phyloP scores from a whole-genome alignment of 2,797 vertebrate species.

The Hapalemur alaotrensis region DNA sequence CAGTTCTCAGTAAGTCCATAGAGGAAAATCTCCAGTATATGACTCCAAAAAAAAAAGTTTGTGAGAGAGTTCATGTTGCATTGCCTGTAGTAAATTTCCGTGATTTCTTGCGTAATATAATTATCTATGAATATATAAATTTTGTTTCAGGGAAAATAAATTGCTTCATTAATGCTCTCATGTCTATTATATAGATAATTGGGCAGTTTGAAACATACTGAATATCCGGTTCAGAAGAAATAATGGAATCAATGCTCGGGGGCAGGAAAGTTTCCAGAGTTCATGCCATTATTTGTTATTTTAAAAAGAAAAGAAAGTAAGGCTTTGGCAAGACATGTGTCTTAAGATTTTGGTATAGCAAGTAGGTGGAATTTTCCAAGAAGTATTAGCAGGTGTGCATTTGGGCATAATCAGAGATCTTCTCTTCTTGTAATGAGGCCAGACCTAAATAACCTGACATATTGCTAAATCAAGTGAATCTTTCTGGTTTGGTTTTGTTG shows the following conservation, averaged over 20 bases:
- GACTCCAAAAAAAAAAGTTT: not conserved
- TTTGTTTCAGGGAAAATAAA: slow-evolving; percentile 23
- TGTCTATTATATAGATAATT: not conserved
- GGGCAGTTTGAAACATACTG: slow-evolving; percentile 27
- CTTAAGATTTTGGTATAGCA: not conserved
- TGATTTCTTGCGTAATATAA: not conserved
- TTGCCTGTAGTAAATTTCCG: not conserved
- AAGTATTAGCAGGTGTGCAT: not conserved
- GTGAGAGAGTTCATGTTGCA: not conserved
- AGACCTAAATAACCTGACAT: not conserved
- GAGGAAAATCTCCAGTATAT: not conserved
- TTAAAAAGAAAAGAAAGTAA: not conserved
- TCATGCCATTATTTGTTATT: not conserved
- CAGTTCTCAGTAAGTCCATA: not conserved
- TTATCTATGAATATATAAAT: not conserved
- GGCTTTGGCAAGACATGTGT: not conserved
- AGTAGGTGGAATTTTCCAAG: not conserved
- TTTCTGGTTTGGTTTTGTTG: not conserved
- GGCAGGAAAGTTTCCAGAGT: not conserved
- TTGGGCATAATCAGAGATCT: not conserved
- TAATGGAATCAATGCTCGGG: not conserved
- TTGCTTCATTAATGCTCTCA: not conserved
- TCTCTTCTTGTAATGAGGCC: not conserved
- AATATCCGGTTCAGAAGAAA: not conserved
- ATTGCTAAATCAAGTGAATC: not conserved